A percentile compares a stretch with the other conserved stretches of the same genome.
Evolutionary conservation across 2,888 invertebrate species (phyloP).

Genomic region (Nephrotoma appendiculata): DNA sequence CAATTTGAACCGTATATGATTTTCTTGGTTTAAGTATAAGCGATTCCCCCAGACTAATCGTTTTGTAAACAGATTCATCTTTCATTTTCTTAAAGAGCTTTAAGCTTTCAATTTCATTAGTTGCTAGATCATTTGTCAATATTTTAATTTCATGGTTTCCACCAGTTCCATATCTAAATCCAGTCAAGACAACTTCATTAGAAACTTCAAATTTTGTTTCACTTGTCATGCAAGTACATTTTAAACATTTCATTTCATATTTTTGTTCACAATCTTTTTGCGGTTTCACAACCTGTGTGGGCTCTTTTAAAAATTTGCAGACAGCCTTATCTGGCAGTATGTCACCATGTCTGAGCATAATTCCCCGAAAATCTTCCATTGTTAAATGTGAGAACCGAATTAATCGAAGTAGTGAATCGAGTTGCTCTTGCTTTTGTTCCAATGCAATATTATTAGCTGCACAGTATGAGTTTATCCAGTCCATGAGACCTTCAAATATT

Average conservation of each 20-base stretch:
- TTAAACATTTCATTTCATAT: background rate
- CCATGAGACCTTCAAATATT: background rate
- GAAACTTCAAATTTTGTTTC: background rate
- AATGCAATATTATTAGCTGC: background rate
- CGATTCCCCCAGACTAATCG: background rate
- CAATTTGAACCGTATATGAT: background rate
- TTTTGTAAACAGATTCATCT: background rate
- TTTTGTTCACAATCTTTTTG: background rate
- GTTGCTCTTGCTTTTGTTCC: background rate
- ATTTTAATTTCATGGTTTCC: background rate
- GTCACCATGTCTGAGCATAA: background rate
- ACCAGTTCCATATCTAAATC: background rate
- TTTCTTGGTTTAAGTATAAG: background rate
- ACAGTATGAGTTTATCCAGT: background rate
- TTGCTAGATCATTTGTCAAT: background rate
- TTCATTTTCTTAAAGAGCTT: background rate
- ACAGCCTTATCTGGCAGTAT: background rate
- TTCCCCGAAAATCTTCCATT: background rate
- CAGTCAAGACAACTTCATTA: background rate
- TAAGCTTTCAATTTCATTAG: background rate
- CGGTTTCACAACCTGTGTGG: background rate
- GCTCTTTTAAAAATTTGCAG: background rate
- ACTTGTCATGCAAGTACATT: background rate
- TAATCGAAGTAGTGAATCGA: background rate
- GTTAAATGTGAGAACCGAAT: background rate